A percentile compares a stretch with the other conserved stretches of the same genome.
These are phyloP conservation scores for Pogonomyrmex californicus DNA, from an alignment of 1,140 invertebrate genomes.

Conservation along the genomic window DNA sequence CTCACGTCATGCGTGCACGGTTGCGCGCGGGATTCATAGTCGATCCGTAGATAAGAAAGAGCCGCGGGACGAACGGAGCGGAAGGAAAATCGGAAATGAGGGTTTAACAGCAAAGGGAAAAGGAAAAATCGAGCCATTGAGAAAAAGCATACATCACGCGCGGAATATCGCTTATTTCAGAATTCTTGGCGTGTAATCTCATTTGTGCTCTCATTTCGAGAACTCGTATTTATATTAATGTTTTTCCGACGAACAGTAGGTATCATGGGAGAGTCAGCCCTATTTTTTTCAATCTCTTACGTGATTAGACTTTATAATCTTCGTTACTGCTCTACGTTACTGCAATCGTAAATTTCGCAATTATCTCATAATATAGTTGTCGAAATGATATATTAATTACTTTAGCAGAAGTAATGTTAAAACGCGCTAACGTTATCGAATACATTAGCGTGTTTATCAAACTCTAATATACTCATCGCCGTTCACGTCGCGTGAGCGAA, in stretches of 20 bases:
- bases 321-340: not conserved
- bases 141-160: not conserved
- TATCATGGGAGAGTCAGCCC: not conserved
- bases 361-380: not conserved
- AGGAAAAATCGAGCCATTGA: not conserved
- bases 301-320: not conserved
- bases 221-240: not conserved
- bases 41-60: not conserved
- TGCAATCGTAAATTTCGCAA: slow-evolving; percentile 4
- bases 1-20: not conserved
- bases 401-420: not conserved
- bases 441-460: slow-evolving; percentile 12
- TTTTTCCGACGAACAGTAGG: not conserved
- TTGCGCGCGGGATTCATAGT: not conserved
- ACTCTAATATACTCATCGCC: not conserved
- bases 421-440: slow-evolving; percentile 11
- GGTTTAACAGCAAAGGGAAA: not conserved
- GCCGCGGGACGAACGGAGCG: not conserved
- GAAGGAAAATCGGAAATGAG: not conserved
- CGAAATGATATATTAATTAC: not conserved
- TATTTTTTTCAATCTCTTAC: not conserved
- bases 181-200: not conserved
- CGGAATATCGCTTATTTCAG: not conserved
- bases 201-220: not conserved
- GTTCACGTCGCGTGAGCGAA: not conserved